Evolutionary conservation across 2,113 vertebrate genomes (phyloP).

Genomic region (Conger conger): DNA sequence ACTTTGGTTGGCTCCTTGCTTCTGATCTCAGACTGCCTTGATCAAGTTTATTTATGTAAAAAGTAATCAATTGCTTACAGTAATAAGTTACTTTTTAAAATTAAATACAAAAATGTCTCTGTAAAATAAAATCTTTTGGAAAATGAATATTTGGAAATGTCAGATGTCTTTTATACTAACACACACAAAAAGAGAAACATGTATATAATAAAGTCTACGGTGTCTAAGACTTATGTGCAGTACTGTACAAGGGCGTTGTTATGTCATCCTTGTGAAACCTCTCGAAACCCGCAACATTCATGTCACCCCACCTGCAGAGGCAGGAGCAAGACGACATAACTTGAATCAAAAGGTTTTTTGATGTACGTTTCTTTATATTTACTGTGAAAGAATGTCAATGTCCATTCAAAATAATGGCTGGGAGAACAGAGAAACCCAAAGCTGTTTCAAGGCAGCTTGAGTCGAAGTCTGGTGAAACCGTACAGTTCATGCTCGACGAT

Average conservation of each 20-base stretch:
- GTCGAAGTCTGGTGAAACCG: not conserved
- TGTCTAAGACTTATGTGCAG: no score
- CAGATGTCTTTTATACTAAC: no score
- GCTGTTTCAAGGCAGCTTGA: not conserved
- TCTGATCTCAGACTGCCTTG: no score
- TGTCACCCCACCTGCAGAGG: not conserved
- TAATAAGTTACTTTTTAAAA: no score
- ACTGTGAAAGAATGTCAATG: not conserved
- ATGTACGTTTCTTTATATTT: not conserved
- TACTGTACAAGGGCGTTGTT: not conserved
- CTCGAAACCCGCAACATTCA: not conserved
- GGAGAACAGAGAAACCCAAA: not conserved
- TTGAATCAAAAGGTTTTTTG: not conserved
- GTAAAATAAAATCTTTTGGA: no score
- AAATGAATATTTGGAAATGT: no score
- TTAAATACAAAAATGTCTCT: no score
- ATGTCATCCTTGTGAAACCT: not conserved
- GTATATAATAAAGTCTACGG: no score
- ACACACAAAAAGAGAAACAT: no score
- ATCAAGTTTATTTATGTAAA: no score
- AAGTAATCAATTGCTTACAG: no score
- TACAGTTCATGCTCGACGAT: not conserved
- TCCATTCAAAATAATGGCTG: not conserved
- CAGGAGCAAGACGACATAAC: not conserved
- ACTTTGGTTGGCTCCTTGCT: no score